These are phyloP conservation scores for Scatophagus argus DNA, from an alignment of 2,113 vertebrate species.

Conservation along the genomic window DNA sequence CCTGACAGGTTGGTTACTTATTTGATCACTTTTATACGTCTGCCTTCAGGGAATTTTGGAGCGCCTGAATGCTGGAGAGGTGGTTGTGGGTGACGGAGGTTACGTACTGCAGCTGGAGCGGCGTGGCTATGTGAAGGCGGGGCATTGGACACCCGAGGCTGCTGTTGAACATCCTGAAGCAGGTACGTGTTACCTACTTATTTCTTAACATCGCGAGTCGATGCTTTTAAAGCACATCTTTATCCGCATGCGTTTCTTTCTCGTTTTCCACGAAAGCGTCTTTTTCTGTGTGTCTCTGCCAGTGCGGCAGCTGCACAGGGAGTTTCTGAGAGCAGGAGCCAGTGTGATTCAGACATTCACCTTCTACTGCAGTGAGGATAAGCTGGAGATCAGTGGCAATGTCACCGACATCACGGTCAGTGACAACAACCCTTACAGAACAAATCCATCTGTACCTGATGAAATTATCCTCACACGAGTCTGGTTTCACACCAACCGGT, in stretches of 20 bases:
- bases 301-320: constrained; percentile 91
- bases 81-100: constrained; percentile 91
- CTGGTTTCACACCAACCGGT: not conserved
- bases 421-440: no score
- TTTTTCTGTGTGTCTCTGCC: constrained; percentile 17
- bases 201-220: not conserved
- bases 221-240: not conserved
- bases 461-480: not conserved
- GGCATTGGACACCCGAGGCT: constrained; percentile 93
- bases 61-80: constrained; percentile 87
- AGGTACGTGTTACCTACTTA: constrained; percentile 71
- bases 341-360: constrained; percentile 90
- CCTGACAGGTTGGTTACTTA: not conserved
- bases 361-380: constrained; percentile 92
- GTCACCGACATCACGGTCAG: constrained; percentile 88
- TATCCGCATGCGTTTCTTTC: not conserved
- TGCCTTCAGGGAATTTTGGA: constrained; percentile 87
- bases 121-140: constrained; percentile 91
- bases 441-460: not conserved
- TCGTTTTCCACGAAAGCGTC: not conserved
- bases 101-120: constrained; percentile 91
- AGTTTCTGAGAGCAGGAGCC: constrained; percentile 90
- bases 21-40: not conserved
- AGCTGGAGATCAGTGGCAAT: constrained; percentile 89
- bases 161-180: constrained; percentile 91